Base-by-base conservation (phyloP, 2,888 invertebrate species). In the Calameuta idolon region DNA sequence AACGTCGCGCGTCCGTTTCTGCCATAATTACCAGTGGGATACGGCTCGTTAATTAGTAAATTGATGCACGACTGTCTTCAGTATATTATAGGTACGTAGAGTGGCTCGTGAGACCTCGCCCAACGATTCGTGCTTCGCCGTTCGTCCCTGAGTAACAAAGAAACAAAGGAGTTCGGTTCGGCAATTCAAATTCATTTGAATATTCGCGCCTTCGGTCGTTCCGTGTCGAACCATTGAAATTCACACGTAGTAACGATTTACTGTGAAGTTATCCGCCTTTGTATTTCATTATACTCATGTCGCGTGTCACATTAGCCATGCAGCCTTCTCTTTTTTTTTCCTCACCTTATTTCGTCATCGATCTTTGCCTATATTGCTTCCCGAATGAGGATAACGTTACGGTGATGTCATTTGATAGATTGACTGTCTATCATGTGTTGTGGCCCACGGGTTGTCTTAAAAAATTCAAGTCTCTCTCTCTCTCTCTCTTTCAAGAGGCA, bases 31-130 rank as follows among this genome's bases (percentile, higher is more conserved):
- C 31, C 31, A 71, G 31, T 31, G 71, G 33, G 71, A 31, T 71
- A 55, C 71, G 71, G 33, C 71, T 71, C 71, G 71, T 71, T 71
- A 71, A 71, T 71, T 71, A 71, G 33, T 71, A 71, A 71, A 31
- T 71, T 34, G 71, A 71, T 55, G 55, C 55, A 55, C 55, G 55
- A 23, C 23, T 55, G 55, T 55, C 55, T 55, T 55, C 55, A 9
- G 55, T 55, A 55, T 55, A 55, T 55, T 55, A 23, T 55, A 23
- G 55, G 23, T 55, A 55, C 55, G 55, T 55, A 55, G 9, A 55
- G 9, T 55, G 23, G 2, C 55, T 55, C 23, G 55, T 2, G 55
- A 55, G 15, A 23, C 55, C 55, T 15, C 55, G 55, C 55, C 55
- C 55, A 23, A 55, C 9, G 55, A 55, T 9, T 55, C 55, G 23